These are phyloP conservation scores for Anastatus disparis DNA, from an alignment of 1,140 invertebrate species.

Conservation along the genomic window DNA sequence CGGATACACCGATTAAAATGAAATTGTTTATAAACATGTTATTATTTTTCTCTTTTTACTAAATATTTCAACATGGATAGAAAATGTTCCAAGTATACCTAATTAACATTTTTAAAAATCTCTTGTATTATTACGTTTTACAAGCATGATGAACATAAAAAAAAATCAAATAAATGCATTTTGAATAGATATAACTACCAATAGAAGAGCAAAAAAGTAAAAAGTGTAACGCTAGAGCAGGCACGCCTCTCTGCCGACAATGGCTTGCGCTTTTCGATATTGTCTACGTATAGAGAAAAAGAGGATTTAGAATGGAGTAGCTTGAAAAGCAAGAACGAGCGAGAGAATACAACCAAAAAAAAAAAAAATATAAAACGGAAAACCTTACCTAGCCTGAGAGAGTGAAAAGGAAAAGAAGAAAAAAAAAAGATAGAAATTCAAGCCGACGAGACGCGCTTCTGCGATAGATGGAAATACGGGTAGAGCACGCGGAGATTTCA, in stretches of 20 bases:
- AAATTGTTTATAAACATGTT: no score
- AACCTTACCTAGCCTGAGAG: no score
- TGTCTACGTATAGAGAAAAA: constrained; percentile 6
- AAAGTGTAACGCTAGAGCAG: background rate
- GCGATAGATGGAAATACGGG: background rate
- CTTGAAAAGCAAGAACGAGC: no score
- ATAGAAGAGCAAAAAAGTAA: background rate
- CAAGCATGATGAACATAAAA: background rate
- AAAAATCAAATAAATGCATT: background rate
- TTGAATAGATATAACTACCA: background rate
- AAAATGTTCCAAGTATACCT: background rate
- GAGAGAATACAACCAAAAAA: background rate
- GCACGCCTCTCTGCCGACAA: background rate
- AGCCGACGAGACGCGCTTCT: background rate
- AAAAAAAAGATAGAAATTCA: background rate
- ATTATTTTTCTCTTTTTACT: no score
- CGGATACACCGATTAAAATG: no score
- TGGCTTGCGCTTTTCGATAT: constrained; percentile 25
- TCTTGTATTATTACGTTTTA: no score
- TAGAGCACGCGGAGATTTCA: background rate
- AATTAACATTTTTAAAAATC: no score
- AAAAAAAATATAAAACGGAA: background rate
- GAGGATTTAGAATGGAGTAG: background rate
- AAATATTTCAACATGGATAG: background rate
- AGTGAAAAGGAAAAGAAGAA: background rate